Conservation (phyloP, 2,797 vertebrate genomes). For the Peromyscus melanophrys region DNA sequence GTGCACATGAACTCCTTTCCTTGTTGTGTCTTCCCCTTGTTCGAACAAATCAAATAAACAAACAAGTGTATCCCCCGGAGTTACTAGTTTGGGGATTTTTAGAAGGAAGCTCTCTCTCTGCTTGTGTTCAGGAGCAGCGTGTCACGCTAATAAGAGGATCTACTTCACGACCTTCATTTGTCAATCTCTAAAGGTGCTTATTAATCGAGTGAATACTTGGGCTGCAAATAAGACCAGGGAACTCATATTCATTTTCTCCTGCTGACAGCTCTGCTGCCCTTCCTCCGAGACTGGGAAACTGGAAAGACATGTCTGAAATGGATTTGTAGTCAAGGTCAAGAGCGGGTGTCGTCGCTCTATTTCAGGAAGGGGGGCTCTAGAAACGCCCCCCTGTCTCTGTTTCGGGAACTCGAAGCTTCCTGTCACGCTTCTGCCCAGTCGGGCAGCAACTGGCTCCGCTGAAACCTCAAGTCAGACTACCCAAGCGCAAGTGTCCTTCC, state of each 20-base stretch:
- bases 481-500: not conserved
- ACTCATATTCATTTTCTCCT: slow-evolving; percentile 57
- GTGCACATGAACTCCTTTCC: not conserved
- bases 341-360: slow-evolving; percentile 24
- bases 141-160: slow-evolving; percentile 72
- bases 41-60: slow-evolving; percentile 35
- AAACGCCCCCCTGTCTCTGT: slow-evolving; percentile 46
- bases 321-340: slow-evolving; percentile 82
- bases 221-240: slow-evolving; percentile 30
- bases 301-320: slow-evolving; percentile 62
- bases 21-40: not conserved
- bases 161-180: slow-evolving; percentile 79
- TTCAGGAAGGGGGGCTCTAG: slow-evolving; percentile 68
- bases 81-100: slow-evolving; percentile 1
- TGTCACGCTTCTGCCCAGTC: slow-evolving; percentile 2
- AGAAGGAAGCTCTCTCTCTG: not conserved
- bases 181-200: slow-evolving; percentile 50
- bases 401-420: not conserved
- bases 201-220: not conserved
- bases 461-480: slow-evolving; percentile 9
- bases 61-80: not conserved
- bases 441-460: not conserved
- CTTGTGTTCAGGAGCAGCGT: not conserved
- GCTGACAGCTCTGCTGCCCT: slow-evolving; percentile 14
- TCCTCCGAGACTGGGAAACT: not conserved